phyloP scores from a whole-genome alignment of 1,140 invertebrate genomes.

The Chlorops oryzae region DNA sequence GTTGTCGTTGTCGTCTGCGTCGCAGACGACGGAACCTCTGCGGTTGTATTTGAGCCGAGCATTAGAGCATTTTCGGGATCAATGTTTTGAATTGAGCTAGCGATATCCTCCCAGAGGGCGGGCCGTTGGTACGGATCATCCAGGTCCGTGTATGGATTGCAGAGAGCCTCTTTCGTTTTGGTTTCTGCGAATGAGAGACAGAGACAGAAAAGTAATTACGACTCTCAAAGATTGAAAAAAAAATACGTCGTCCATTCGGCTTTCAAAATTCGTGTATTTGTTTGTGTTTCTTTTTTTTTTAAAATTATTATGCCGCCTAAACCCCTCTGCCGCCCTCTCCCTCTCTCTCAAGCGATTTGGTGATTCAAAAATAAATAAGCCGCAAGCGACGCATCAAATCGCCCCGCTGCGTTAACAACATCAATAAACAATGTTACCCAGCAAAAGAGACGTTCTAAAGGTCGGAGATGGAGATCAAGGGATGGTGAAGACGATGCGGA shows the following conservation, averaged over 20 bases:
- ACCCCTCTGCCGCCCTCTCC: too few relatives aligned
- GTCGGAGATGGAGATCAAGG: too few relatives aligned
- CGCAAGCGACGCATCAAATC: too few relatives aligned
- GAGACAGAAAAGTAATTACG: not conserved
- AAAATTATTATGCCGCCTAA: too few relatives aligned
- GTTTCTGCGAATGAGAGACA: slow-evolving; percentile 23
- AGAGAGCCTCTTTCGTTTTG: slow-evolving; percentile 48
- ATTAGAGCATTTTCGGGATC: slow-evolving; percentile 84
- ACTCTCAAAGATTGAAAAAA: not conserved
- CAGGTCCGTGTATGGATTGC: slow-evolving; percentile 51
- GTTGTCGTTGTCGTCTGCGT: slow-evolving; percentile 6
- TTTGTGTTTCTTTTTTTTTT: too few relatives aligned
- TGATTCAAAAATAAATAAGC: too few relatives aligned
- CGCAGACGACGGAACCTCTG: not conserved
- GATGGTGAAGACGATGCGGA: not conserved
- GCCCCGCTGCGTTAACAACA: not conserved
- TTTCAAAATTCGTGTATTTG: too few relatives aligned
- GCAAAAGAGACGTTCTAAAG: too few relatives aligned
- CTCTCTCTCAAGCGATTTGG: too few relatives aligned
- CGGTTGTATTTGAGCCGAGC: slow-evolving; percentile 52
- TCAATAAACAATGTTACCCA: not conserved
- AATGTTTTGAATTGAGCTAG: slow-evolving; percentile 79
- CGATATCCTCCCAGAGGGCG: slow-evolving; percentile 81
- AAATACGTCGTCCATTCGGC: too few relatives aligned
- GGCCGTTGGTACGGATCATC: slow-evolving; percentile 79